phyloP scores from a whole-genome alignment of 2,888 invertebrate genomes.

The Ophioninae sp. region DNA sequence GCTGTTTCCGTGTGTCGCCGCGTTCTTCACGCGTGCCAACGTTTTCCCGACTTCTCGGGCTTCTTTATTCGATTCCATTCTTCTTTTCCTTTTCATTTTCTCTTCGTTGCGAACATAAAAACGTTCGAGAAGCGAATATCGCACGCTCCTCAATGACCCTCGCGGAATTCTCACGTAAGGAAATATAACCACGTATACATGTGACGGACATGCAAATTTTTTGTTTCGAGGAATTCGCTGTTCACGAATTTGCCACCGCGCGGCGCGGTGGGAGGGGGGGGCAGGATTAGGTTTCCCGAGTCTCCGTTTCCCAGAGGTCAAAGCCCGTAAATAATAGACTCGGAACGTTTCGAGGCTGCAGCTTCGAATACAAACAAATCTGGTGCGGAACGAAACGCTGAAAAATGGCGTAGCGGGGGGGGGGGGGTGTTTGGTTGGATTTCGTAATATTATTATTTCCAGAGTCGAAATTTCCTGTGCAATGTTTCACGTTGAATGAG shows the following conservation, averaged over 20 bases:
- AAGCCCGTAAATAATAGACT: too few species aligned
- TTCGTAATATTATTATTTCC: too few species aligned
- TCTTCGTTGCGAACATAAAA: constrained; percentile 34
- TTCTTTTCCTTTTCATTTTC: constrained; percentile 21
- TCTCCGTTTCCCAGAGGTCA: background rate
- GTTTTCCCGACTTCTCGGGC: constrained; percentile 39
- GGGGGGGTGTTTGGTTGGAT: too few species aligned
- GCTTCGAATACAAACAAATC: too few species aligned
- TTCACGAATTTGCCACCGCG: background rate
- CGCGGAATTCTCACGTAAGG: constrained; percentile 6
- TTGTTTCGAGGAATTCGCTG: background rate
- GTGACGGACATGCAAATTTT: constrained; percentile 1
- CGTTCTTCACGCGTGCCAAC: constrained; percentile 48
- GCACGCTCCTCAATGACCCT: constrained; percentile 21
- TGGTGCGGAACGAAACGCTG: too few species aligned
- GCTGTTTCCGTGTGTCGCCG: constrained; percentile 31
- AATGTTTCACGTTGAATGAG: too few species aligned
- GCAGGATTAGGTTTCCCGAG: background rate
- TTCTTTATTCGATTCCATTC: constrained; percentile 17
- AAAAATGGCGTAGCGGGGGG: too few species aligned
- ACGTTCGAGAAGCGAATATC: constrained; percentile 9
- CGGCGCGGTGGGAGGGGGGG: background rate
- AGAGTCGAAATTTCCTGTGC: too few species aligned
- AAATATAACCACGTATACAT: constrained; percentile 17
- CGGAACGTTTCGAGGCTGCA: too few species aligned